These are phyloP conservation scores for Boleophthalmus pectinirostris DNA, from an alignment of 2,113 vertebrate species.

Conservation along the genomic window DNA sequence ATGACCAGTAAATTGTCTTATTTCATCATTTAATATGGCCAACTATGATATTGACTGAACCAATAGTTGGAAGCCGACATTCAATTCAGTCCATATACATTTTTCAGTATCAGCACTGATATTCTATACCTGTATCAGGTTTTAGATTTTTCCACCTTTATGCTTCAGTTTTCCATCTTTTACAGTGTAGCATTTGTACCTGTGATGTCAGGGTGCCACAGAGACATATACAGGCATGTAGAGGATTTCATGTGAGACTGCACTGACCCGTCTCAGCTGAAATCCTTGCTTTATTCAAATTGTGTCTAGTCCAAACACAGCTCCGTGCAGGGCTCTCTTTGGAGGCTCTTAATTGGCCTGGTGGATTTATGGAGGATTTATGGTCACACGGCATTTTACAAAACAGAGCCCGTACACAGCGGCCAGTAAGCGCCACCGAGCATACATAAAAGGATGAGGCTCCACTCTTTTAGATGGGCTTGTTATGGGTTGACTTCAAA, in stretches of 20 bases:
- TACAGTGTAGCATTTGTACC: background rate
- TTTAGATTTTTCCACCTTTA: background rate
- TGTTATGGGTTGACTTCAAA: background rate
- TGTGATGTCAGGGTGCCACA: background rate
- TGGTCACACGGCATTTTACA: background rate
- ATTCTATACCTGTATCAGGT: too few species aligned
- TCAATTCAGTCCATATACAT: too few species aligned
- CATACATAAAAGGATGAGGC: slow-evolving; percentile 3
- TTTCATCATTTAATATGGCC: too few species aligned
- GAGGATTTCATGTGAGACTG: slow-evolving; percentile 17
- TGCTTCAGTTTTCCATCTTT: background rate
- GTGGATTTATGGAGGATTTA: slow-evolving; percentile 41
- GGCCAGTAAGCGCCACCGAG: background rate
- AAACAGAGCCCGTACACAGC: slow-evolving; percentile 18
- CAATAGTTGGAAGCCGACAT: too few species aligned
- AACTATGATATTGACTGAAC: too few species aligned
- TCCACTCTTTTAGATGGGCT: background rate
- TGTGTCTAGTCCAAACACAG: slow-evolving; percentile 22
- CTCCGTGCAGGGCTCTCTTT: slow-evolving; percentile 18
- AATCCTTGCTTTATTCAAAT: slow-evolving; percentile 14
- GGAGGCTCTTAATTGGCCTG: slow-evolving; percentile 38
- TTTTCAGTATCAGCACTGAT: too few species aligned
- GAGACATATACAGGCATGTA: background rate
- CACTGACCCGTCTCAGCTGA: background rate
- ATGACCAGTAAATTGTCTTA: too few species aligned